These are phyloP conservation scores for Apteryx mantelli DNA, from an alignment of 2,113 vertebrate genomes.

Conservation along the genomic window DNA sequence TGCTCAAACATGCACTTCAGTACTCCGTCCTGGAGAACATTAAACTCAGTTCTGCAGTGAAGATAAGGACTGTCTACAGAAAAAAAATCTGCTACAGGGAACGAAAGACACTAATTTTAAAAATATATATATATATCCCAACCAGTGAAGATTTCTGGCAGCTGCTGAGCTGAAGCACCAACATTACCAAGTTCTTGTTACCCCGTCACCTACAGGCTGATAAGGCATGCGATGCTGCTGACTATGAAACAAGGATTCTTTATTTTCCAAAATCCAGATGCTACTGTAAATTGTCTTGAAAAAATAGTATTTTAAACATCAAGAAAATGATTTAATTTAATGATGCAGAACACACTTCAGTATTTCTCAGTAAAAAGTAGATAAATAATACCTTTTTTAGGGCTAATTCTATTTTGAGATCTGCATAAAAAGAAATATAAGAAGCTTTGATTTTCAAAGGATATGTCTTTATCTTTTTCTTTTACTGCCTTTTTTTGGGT, in stretches of 20 bases:
- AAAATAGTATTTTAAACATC: neutral
- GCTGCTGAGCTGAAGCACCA: neutral
- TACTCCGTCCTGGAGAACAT: neutral
- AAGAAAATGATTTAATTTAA: neutral
- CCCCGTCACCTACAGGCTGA: neutral
- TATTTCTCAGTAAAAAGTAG: neutral
- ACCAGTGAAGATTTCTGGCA: neutral
- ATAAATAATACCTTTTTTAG: neutral
- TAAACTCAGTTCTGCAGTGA: neutral
- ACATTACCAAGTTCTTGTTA: neutral
- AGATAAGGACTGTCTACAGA: neutral
- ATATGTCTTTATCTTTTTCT: neutral
- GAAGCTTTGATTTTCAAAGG: neutral
- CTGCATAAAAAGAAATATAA: neutral
- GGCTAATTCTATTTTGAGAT: neutral
- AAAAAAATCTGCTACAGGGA: neutral
- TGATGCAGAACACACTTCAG: neutral
- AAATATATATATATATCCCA: neutral
- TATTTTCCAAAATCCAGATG: neutral
- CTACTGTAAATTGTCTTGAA: neutral
- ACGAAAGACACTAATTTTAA: neutral
- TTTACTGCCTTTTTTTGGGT: neutral
- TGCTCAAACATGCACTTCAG: neutral
- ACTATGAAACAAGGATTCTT: neutral
- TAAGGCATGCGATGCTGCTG: neutral